Evolutionary conservation across 2,888 invertebrate genomes (phyloP).

Genomic region (Dicycla oo): DNA sequence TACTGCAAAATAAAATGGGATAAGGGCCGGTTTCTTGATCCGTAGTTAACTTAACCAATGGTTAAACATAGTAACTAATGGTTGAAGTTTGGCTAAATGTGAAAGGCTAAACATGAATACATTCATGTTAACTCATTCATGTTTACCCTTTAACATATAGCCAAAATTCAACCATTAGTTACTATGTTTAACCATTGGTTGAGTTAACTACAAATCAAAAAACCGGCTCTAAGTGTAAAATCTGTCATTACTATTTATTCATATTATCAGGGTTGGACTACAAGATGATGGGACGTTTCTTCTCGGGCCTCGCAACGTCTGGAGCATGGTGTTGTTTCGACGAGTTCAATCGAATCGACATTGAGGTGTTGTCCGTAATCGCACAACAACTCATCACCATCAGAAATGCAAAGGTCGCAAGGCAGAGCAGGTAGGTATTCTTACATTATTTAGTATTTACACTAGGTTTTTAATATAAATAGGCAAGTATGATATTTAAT

Average conservation of each 20-base stretch:
- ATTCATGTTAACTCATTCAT: too few relatives aligned
- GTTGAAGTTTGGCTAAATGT: too few relatives aligned
- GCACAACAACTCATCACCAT: slow-evolving; percentile 97
- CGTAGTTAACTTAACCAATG: too few relatives aligned
- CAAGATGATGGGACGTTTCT: slow-evolving; percentile 97
- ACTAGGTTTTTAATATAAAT: background rate
- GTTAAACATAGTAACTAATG: too few relatives aligned
- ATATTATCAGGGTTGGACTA: slow-evolving; percentile 87
- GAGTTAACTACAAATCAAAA: too few relatives aligned
- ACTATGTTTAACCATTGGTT: too few relatives aligned
- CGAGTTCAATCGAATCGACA: slow-evolving; percentile 97
- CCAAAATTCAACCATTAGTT: too few relatives aligned
- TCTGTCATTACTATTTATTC: background rate
- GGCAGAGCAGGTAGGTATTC: slow-evolving; percentile 79
- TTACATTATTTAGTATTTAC: background rate
- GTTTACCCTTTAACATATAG: too few relatives aligned
- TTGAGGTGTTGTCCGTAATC: slow-evolving; percentile 97
- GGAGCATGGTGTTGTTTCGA: slow-evolving; percentile 98
- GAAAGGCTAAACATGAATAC: too few relatives aligned
- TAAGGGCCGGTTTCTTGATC: too few relatives aligned
- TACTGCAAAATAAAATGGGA: background rate
- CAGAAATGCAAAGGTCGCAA: slow-evolving; percentile 95
- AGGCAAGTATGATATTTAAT: too few relatives aligned
- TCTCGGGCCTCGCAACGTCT: slow-evolving; percentile 96
- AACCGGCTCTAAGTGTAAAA: too few relatives aligned